Conservation (phyloP, 2,888 invertebrate genomes). For the Platycheirus albimanus region DNA sequence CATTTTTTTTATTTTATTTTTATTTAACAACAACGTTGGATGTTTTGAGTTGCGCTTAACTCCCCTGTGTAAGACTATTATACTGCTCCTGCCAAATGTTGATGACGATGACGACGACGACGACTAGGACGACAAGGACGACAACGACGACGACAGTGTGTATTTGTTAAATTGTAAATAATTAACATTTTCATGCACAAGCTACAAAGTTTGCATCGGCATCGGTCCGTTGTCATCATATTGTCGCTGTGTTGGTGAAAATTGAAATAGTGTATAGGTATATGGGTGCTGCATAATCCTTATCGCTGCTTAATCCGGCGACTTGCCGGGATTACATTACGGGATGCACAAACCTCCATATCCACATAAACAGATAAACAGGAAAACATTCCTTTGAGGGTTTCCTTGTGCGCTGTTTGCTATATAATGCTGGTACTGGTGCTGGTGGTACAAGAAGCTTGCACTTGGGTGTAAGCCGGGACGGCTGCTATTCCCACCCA, state of each 20-base stretch:
- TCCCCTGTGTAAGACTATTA: constrained; percentile 9
- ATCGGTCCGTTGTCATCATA: neutral
- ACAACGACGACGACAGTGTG: neutral
- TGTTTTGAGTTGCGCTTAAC: constrained; percentile 15
- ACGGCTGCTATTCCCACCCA: constrained; percentile 34
- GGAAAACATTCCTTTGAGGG: constrained; percentile 71
- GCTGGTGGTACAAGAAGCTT: constrained; percentile 8
- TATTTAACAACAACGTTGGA: constrained; percentile 15
- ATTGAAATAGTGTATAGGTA: constrained; percentile 12
- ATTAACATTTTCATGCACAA: constrained; percentile 68
- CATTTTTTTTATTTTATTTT: constrained; percentile 19
- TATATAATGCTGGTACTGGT: neutral
- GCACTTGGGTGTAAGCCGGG: constrained; percentile 15
- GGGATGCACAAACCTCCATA: constrained; percentile 69
- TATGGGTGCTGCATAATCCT: constrained; percentile 38
- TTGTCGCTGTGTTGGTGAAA: constrained; percentile 2
- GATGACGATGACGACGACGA: constrained; percentile 23
- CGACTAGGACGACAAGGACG: constrained; percentile 9
- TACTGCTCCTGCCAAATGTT: constrained; percentile 43
- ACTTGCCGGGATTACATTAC: constrained; percentile 67
- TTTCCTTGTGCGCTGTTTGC: constrained; percentile 48
- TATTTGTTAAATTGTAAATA: constrained; percentile 70
- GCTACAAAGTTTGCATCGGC: constrained; percentile 45
- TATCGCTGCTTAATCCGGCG: constrained; percentile 68
- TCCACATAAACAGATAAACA: constrained; percentile 71